phyloP scores from a whole-genome alignment of 2,113 vertebrate species.

The Bubo blakistoni region DNA sequence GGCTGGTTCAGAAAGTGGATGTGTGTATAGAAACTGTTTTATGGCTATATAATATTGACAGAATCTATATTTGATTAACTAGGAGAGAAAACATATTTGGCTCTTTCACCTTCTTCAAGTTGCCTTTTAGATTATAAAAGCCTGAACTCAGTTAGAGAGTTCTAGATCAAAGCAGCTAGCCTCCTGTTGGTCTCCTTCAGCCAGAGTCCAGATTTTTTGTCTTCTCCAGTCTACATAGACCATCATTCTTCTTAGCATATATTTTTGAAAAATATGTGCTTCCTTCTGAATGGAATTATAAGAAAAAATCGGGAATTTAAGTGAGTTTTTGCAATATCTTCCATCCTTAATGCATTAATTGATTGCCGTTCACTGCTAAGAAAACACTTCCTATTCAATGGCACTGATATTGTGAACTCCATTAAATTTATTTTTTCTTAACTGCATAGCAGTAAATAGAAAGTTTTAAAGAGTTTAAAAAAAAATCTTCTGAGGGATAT shows the following conservation, averaged over 20 bases:
- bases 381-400: not conserved
- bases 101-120: not conserved
- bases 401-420: not conserved
- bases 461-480: not conserved
- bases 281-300: not conserved
- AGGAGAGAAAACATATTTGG: not conserved
- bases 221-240: not conserved
- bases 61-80: not conserved
- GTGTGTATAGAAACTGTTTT: not conserved
- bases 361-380: not conserved
- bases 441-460: not conserved
- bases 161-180: not conserved
- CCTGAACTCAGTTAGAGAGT: not conserved
- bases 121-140: not conserved
- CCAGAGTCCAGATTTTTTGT: not conserved
- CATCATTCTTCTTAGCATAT: not conserved
- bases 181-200: not conserved
- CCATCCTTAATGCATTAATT: not conserved
- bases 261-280: not conserved
- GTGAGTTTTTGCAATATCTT: not conserved
- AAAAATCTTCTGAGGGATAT: not conserved
- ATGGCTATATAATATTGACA: not conserved
- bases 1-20: not conserved
- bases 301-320: not conserved
- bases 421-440: not conserved